Evolutionary conservation across 2,797 vertebrate genomes (phyloP).

Genomic region (Betta splendens): DNA sequence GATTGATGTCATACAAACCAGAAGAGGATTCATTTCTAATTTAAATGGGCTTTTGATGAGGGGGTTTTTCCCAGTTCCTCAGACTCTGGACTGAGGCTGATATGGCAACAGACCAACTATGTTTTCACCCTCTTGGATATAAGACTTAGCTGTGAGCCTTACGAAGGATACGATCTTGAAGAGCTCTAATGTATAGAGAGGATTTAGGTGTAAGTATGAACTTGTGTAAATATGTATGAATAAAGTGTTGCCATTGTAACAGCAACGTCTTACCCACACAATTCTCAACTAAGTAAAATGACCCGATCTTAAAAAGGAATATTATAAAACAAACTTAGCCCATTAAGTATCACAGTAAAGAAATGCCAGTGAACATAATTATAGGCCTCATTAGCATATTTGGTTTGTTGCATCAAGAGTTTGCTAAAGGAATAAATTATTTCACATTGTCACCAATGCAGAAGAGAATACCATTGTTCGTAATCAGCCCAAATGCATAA

Average conservation of each 20-base stretch:
- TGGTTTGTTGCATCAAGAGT: not conserved
- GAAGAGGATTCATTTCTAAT: slow-evolving; percentile 45
- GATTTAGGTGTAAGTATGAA: not conserved
- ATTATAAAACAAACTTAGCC: no score
- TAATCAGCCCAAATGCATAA: no score
- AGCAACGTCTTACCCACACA: no score
- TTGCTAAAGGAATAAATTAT: not conserved
- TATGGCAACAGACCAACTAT: slow-evolving; percentile 9
- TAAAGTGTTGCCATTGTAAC: no score
- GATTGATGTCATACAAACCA: slow-evolving; percentile 55
- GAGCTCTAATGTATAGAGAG: not conserved
- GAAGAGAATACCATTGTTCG: no score
- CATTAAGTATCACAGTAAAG: no score
- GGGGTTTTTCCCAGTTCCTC: slow-evolving; percentile 22
- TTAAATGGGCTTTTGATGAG: slow-evolving; percentile 58
- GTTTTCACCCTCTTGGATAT: slow-evolving; percentile 10
- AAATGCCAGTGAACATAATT: not conserved
- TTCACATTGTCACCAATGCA: not conserved
- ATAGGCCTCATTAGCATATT: not conserved
- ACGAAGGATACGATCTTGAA: not conserved
- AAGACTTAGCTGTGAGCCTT: slow-evolving; percentile 7
- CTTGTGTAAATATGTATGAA: not conserved
- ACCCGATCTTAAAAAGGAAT: no score
- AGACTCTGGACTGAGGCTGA: slow-evolving; percentile 16
- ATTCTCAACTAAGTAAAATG: no score